These are phyloP conservation scores for Drosophila gunungcola DNA, from an alignment of 1,140 invertebrate genomes.

Conservation along the genomic window DNA sequence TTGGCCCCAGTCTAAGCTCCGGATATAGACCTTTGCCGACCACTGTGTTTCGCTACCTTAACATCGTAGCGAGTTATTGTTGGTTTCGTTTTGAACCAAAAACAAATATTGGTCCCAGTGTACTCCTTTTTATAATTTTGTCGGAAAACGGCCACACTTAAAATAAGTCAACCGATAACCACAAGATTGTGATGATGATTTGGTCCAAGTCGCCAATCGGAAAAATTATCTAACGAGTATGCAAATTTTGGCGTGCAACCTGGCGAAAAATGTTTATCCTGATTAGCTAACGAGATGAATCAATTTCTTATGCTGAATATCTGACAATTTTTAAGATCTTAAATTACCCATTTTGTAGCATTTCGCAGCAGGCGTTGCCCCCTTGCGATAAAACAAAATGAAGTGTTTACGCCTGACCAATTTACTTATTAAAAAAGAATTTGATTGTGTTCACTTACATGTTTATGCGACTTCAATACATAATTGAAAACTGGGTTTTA, in stretches of 20 bases:
- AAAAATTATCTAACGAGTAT: too few relatives aligned
- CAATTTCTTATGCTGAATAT: too few relatives aligned
- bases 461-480: not conserved
- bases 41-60: too few relatives aligned
- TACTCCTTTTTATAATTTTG: too few relatives aligned
- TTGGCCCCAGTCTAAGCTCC: too few relatives aligned
- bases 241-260: too few relatives aligned
- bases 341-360: not conserved
- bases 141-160: not conserved
- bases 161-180: not conserved
- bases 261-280: not conserved
- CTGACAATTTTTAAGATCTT: too few relatives aligned
- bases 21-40: too few relatives aligned
- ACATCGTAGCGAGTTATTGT: too few relatives aligned
- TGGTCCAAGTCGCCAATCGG: too few relatives aligned
- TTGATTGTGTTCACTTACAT: not conserved
- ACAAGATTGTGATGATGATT: not conserved
- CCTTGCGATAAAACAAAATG: not conserved
- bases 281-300: not conserved
- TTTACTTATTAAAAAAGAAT: not conserved
- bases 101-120: too few relatives aligned
- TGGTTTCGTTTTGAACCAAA: too few relatives aligned
- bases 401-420: constrained; percentile 23
- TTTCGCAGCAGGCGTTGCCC: constrained; percentile 15
- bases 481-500: not conserved